Base-by-base conservation (phyloP, 2,113 vertebrate species). In the Pangasianodon gigas region DNA sequence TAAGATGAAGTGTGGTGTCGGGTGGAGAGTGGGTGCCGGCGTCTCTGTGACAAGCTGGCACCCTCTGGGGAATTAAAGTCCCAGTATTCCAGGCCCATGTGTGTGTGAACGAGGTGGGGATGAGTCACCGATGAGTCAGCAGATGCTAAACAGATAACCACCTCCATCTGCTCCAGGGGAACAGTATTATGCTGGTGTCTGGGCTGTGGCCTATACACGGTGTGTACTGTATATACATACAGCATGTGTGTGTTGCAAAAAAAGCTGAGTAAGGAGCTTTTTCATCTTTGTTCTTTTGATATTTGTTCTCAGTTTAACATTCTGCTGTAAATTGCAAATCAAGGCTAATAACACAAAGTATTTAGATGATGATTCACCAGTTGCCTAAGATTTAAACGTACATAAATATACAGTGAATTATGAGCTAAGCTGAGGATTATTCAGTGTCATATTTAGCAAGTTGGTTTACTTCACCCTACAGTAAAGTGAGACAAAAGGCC, bases 81-180 rank as follows among this genome's bases (percentile, higher is more conserved):
- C 71, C 74, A 65, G 29, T 77, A 69, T 86, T 62, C 71, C 46
- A 48, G 51, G 52, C 26, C 44, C 3, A 10, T 86, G 74, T 80
- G 84, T 75, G 88, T 84, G 81, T 41, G 18, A 86, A 82, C 51
- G 84, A 67, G 74, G 84, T 86, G 89, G 74, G 56, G 80, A 89
- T 89, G 89, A 90, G 58, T 90, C 84, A 90, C n/a, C 37, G 7
- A 77, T 90, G 84, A 90, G 84, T 86, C 89, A 86, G 84, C 84
- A 90, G n/a, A 90, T 69, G 32, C 71, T 79, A 86, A 80, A 86
- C 75, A 86, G 74, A 65, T 81, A 84, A 56, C 89, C 75, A 58
- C 84, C 84, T 79, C 74, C 74, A 46, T 81, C 58, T 65, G 84
- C 60, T 46, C 84, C 9, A 29, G 48, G 52, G 46, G 46, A 67